These are phyloP conservation scores for Tipula lateralis DNA, from an alignment of 2,888 invertebrate species.

Conservation along the genomic window DNA sequence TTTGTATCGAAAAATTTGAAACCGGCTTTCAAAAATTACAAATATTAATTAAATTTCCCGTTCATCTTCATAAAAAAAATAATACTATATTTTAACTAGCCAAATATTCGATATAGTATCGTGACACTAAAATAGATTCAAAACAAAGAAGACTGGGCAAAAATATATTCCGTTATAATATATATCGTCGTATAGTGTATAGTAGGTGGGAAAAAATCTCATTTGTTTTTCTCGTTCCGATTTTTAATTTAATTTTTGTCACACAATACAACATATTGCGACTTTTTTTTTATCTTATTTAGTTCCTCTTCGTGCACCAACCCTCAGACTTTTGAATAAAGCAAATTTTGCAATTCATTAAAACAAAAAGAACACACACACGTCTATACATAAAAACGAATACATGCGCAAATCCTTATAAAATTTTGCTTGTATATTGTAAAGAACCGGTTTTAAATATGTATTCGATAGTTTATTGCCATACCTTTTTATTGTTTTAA, in stretches of 20 bases:
- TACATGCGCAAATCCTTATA: neutral
- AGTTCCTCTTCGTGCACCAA: neutral
- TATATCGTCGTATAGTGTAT: neutral
- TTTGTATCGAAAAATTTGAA: neutral
- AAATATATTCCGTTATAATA: neutral
- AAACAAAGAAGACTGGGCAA: neutral
- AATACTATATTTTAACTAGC: neutral
- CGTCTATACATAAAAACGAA: neutral
- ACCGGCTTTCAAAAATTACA: neutral
- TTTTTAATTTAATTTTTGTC: neutral
- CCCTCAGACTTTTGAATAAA: neutral
- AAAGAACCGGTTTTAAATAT: neutral
- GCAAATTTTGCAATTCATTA: neutral
- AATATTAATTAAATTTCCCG: neutral
- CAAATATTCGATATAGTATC: neutral
- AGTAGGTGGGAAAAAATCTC: conserved; percentile 9
- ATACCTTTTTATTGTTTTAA: neutral
- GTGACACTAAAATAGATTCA: neutral
- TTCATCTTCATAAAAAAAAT: neutral
- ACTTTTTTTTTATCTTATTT: neutral
- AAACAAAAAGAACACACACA: neutral
- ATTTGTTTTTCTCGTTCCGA: neutral
- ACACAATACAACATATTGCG: neutral
- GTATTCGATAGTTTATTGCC: neutral
- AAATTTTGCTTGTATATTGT: neutral